Evolutionary conservation across 2,797 vertebrate species (phyloP).

Genomic region (Lepilemur ruficaudatus): DNA sequence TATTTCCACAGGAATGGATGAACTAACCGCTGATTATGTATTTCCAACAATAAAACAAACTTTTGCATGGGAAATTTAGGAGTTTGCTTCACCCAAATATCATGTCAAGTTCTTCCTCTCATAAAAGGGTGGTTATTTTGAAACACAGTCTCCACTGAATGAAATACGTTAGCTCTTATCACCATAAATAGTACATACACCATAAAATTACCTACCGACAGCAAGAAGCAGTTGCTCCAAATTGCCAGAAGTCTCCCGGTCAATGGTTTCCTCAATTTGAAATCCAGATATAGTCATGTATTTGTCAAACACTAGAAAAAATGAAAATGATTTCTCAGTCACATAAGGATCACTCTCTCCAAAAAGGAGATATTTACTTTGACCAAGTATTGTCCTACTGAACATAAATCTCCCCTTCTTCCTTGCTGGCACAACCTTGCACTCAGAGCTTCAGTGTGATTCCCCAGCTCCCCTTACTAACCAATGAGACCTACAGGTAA

Average conservation of each 20-base stretch:
- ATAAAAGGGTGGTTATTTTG: background rate
- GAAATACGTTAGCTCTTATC: background rate
- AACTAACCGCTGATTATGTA: background rate
- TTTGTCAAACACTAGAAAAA: slow-evolving; percentile 91
- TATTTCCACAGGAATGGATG: background rate
- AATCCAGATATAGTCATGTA: slow-evolving; percentile 94
- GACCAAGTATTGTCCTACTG: background rate
- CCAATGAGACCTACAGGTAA: background rate
- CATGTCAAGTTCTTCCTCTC: background rate
- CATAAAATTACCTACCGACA: slow-evolving; percentile 87
- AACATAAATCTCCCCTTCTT: background rate
- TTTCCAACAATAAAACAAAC: background rate
- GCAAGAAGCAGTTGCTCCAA: slow-evolving; percentile 93
- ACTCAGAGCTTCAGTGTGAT: background rate
- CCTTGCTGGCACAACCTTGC: background rate
- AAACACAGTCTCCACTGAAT: background rate
- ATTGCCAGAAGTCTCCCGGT: slow-evolving; percentile 93
- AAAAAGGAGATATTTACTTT: background rate
- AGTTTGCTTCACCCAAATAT: background rate
- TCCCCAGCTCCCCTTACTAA: too few relatives aligned
- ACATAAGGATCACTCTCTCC: background rate
- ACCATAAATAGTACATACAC: background rate
- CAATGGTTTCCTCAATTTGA: slow-evolving; percentile 94
- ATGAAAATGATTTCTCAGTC: background rate
- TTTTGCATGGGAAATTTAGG: background rate